These are phyloP conservation scores for Sciurus carolinensis DNA, from an alignment of 2,797 vertebrate species.

Conservation along the genomic window DNA sequence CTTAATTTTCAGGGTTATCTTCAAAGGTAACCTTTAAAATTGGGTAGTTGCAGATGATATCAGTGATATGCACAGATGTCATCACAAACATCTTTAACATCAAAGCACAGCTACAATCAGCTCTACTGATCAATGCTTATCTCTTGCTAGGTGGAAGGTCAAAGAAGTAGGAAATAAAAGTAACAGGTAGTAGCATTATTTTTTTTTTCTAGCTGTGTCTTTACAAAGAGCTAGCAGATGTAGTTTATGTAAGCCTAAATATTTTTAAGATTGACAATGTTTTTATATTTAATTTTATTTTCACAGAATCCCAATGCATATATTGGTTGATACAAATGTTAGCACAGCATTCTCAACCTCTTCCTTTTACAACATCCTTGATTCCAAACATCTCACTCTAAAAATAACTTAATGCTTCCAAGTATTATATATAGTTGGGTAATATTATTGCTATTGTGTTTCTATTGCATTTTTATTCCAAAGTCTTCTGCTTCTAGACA, in stretches of 20 bases:
- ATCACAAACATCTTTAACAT: background rate
- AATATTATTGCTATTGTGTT: background rate
- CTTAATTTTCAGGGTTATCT: background rate
- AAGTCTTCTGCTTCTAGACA: background rate
- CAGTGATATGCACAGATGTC: background rate
- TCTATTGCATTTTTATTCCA: background rate
- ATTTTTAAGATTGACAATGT: background rate
- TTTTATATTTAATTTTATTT: constrained; percentile 1
- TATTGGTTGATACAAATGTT: background rate
- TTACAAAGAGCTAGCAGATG: background rate
- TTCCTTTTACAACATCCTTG: background rate
- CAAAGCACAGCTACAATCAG: background rate
- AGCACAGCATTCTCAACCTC: background rate
- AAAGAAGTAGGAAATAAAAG: background rate
- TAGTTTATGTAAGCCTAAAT: background rate
- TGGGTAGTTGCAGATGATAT: background rate
- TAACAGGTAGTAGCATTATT: background rate
- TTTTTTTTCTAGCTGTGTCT: background rate
- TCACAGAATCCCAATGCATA: background rate
- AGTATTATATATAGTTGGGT: background rate
- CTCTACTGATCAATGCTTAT: background rate
- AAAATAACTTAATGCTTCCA: constrained; percentile 22
- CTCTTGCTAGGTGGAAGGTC: background rate
- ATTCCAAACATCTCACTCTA: background rate
- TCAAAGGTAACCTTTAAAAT: background rate